Evolutionary conservation across 2,113 vertebrate genomes (phyloP).

Genomic region (Barbus barbus): DNA sequence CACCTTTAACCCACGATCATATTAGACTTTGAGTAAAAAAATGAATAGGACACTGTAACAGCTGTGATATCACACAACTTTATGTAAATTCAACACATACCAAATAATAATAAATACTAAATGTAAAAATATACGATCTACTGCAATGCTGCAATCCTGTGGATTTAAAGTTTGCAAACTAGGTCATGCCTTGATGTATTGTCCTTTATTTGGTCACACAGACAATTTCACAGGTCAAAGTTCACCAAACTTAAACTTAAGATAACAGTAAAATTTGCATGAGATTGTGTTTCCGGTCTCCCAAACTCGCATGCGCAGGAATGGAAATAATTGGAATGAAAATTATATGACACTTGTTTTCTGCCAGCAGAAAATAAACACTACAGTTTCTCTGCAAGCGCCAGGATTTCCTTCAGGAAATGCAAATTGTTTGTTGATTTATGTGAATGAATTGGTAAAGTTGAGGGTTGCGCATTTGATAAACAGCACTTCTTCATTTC

Average conservation of each 20-base stretch:
- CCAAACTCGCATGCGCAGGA: neutral
- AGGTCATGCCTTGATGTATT: neutral
- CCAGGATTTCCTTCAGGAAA: neutral
- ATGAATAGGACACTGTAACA: neutral
- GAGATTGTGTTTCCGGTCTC: neutral
- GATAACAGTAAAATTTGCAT: neutral
- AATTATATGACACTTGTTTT: neutral
- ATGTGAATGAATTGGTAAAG: neutral
- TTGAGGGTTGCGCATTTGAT: constrained; percentile 3
- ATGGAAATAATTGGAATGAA: neutral
- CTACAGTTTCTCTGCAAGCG: neutral
- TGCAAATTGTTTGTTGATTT: constrained; percentile 22
- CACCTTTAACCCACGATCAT: no score
- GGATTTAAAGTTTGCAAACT: neutral
- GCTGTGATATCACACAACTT: no score
- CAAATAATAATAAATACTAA: neutral
- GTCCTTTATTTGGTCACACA: neutral
- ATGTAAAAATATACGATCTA: neutral
- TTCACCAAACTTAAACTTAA: neutral
- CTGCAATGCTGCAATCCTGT: neutral
- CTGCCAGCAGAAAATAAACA: neutral
- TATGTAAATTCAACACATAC: neutral
- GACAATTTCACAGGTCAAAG: neutral
- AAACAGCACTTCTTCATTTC: constrained; percentile 17
- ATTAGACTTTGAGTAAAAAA: neutral